phyloP scores from a whole-genome alignment of 2,888 invertebrate species.

The Junonia oenone region DNA sequence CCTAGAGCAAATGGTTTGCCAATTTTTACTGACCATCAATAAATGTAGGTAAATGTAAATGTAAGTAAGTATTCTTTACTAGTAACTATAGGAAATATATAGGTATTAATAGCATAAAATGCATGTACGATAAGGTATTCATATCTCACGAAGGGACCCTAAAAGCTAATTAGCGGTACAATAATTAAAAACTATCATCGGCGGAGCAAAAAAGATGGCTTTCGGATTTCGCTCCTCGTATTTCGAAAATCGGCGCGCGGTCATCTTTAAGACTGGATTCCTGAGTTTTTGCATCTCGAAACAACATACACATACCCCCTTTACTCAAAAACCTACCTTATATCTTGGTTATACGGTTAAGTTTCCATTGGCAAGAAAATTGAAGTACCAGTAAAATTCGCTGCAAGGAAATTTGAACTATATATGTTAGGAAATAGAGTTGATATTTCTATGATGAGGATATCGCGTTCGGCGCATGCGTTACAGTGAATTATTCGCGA shows the following conservation, averaged over 20 bases:
- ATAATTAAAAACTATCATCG: conserved; percentile 68
- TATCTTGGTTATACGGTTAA: conserved; percentile 11
- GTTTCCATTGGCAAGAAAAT: conserved; percentile 15
- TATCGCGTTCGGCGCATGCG: conserved; percentile 35
- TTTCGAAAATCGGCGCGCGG: conserved; percentile 69
- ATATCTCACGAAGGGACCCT: conserved; percentile 32
- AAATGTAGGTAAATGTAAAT: too few species aligned
- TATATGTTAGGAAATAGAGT: neutral
- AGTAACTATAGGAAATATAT: too few species aligned
- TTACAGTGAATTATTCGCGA: conserved; percentile 60
- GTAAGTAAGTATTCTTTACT: too few species aligned
- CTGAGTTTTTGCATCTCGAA: conserved; percentile 30
- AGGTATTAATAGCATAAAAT: too few species aligned
- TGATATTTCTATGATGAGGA: conserved; percentile 20
- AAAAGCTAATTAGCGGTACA: conserved; percentile 61
- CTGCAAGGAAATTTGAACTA: conserved; percentile 7
- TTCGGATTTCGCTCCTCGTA: conserved; percentile 70
- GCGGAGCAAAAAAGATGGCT: conserved; percentile 59
- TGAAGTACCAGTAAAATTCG: conserved; percentile 6
- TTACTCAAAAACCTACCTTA: conserved; percentile 25
- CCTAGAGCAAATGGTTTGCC: too few species aligned
- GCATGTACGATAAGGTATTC: neutral
- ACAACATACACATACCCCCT: conserved; percentile 23
- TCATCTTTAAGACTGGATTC: conserved; percentile 56
- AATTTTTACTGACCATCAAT: too few species aligned